phyloP scores from a whole-genome alignment of 2,113 vertebrate species.

The Anhinga anhinga region DNA sequence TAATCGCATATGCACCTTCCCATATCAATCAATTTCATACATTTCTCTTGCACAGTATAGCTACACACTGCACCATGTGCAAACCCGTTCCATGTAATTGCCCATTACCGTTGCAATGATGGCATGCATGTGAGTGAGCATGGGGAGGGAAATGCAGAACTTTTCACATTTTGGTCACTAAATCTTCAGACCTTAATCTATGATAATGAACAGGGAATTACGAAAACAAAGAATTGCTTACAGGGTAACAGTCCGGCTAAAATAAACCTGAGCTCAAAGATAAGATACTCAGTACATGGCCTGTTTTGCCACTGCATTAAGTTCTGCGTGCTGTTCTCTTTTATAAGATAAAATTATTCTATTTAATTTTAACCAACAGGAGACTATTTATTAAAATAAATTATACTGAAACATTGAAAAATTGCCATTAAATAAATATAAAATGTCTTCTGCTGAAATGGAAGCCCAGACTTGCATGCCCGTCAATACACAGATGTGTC shows the following conservation, averaged over 20 bases:
- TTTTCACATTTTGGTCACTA: neutral
- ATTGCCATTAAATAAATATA: neutral
- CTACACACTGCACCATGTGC: neutral
- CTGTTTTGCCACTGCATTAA: neutral
- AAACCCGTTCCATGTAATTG: neutral
- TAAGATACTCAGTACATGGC: neutral
- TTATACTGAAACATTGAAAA: neutral
- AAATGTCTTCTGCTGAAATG: neutral
- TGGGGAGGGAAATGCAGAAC: neutral
- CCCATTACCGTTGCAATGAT: neutral
- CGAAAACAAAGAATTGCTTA: neutral
- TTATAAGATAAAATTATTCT: neutral
- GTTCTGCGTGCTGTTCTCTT: neutral
- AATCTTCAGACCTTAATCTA: neutral
- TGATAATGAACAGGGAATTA: neutral
- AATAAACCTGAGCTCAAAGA: neutral
- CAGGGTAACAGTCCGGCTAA: neutral
- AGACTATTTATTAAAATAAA: neutral
- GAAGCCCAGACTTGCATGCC: neutral
- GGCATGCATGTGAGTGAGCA: neutral
- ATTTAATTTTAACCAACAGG: neutral
- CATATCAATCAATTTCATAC: slow-evolving; percentile 7
- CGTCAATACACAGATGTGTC: neutral
- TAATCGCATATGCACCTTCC: neutral
- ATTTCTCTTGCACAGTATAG: neutral